Evolutionary conservation across 2,113 vertebrate species (phyloP).

Genomic region (Periophthalmus modestus): DNA sequence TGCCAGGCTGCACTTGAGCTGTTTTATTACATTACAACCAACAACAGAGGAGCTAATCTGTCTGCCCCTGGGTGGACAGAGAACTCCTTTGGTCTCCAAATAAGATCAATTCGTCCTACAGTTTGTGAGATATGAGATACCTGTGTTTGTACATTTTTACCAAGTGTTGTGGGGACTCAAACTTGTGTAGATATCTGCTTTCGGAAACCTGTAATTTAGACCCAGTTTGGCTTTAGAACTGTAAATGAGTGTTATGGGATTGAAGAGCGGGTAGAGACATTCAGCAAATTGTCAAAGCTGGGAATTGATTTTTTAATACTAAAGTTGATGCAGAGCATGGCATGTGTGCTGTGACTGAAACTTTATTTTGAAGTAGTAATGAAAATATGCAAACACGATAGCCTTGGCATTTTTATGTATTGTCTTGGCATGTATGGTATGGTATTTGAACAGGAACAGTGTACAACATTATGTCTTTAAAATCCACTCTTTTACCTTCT

Average conservation of each 20-base stretch:
- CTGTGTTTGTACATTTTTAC: background rate
- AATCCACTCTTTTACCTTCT: too few relatives aligned
- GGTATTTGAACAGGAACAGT: too few relatives aligned
- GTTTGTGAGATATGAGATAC: slow-evolving; percentile 15
- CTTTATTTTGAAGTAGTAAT: too few relatives aligned
- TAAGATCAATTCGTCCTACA: slow-evolving; percentile 37
- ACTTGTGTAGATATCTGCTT: background rate
- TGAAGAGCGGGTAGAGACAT: background rate
- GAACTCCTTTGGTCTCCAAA: slow-evolving; percentile 19
- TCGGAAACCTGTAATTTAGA: background rate
- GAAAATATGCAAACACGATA: too few relatives aligned
- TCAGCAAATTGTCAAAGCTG: too few relatives aligned
- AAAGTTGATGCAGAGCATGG: too few relatives aligned
- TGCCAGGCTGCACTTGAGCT: slow-evolving; percentile 70
- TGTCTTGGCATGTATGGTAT: too few relatives aligned
- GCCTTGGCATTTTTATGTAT: too few relatives aligned
- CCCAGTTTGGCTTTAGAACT: background rate
- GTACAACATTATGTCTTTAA: too few relatives aligned
- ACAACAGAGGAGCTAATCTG: slow-evolving; percentile 40
- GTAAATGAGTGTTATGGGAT: background rate
- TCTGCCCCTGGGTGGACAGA: slow-evolving; percentile 10
- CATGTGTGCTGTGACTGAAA: too few relatives aligned
- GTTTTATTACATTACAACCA: slow-evolving; percentile 63
- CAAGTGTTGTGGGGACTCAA: too few relatives aligned
- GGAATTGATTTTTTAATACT: background rate